Evolutionary conservation across 2,113 vertebrate genomes (phyloP).

Genomic region (Gasterosteus aculeatus): DNA sequence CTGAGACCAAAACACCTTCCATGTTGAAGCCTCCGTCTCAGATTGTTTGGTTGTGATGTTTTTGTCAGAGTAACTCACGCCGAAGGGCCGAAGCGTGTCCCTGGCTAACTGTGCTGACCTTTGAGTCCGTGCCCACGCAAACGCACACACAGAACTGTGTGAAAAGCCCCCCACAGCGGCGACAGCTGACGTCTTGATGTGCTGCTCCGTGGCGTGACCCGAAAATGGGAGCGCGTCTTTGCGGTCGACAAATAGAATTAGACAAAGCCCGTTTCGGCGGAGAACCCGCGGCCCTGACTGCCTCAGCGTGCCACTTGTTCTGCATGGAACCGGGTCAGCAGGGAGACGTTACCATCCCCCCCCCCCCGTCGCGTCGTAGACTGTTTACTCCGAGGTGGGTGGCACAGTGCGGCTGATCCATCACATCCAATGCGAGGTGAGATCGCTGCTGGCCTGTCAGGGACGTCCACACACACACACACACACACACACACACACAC

Average conservation of each 20-base stretch:
- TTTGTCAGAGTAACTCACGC: conserved; percentile 58
- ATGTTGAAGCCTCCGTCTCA: conserved; percentile 30
- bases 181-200: conserved; percentile 9
- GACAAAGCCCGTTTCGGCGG: conserved; percentile 34
- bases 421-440: conserved; percentile 53
- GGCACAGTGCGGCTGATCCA: conserved; percentile 35
- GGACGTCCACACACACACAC: not conserved
- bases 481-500: not conserved
- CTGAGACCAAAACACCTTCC: conserved; percentile 18
- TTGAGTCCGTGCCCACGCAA: conserved; percentile 8
- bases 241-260: conserved; percentile 70
- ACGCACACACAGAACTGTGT: not conserved
- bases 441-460: conserved; percentile 35
- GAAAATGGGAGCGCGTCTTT: conserved; percentile 32
- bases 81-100: conserved; percentile 62
- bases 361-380: conserved; percentile 54
- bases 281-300: conserved; percentile 45
- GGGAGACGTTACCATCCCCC: conserved; percentile 59
- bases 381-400: conserved; percentile 47
- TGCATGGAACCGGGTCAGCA: conserved; percentile 62
- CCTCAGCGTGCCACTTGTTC: conserved; percentile 42
- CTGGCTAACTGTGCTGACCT: conserved; percentile 48
- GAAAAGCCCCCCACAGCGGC: conserved; percentile 12
- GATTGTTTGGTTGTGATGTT: conserved; percentile 46
- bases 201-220: conserved; percentile 40